A percentile compares a stretch with the other conserved stretches of the same genome.
phyloP scores from a whole-genome alignment of 2,797 vertebrate genomes.

The Mus spretus region DNA sequence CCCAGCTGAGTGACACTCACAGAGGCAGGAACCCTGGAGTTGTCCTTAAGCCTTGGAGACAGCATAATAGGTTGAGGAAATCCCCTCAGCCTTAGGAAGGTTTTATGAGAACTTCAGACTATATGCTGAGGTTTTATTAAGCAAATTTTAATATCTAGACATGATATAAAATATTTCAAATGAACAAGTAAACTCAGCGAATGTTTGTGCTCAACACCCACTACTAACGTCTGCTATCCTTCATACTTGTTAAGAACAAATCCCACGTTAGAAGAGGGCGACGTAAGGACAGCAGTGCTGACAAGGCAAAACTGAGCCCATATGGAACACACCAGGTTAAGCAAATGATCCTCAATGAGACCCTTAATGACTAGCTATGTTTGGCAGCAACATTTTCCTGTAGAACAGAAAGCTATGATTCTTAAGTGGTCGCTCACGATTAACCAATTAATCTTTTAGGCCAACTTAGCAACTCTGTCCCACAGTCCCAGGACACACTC shows the following conservation, averaged over 20 bases:
- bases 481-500: background rate
- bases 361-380: slow-evolving; percentile 48
- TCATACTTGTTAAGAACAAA: slow-evolving; percentile 34
- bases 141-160: slow-evolving; percentile 45
- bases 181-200: slow-evolving; percentile 13
- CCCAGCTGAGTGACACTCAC: background rate
- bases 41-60: background rate
- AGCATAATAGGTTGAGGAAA: background rate
- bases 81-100: background rate
- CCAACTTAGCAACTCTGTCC: background rate
- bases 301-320: slow-evolving; percentile 28
- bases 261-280: background rate
- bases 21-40: background rate
- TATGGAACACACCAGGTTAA: slow-evolving; percentile 21
- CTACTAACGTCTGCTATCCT: background rate
- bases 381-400: slow-evolving; percentile 54
- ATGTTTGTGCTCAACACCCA: background rate
- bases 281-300: background rate
- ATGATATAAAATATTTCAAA: slow-evolving; percentile 18
- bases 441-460: slow-evolving; percentile 61
- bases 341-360: slow-evolving; percentile 27
- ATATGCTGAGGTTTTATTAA: background rate
- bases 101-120: background rate
- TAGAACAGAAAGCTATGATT: slow-evolving; percentile 42
- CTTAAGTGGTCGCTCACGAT: slow-evolving; percentile 52